Evolutionary conservation across 2,113 vertebrate genomes (phyloP), one percentile per base, ranked within the genome.

Genomic region (Oplegnathus fasciatus): DNA sequence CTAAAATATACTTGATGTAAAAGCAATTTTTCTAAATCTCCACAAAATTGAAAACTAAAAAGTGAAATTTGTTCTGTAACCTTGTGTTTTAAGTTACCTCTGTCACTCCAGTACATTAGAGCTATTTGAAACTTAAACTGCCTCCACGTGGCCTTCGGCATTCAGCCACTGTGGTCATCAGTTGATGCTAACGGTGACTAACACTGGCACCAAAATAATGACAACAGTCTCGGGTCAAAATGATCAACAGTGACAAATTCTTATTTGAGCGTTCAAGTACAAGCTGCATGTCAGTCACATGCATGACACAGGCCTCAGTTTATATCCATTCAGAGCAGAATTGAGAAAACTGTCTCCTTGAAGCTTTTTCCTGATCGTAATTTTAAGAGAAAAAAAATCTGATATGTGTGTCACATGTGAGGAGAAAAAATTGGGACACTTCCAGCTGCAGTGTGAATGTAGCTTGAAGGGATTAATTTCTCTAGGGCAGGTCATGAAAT

Each of bases 391-490:
- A 68, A 54, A 32, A 73, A 54, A 83, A 66, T 52, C 66, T 22
- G 70, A n/a, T 57, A 64, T 62, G 32, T 71, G 24, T 86, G 60
- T 74, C 85, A 72, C 67, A 58, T 60, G 40, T 30, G 55, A 79
- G 46, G 37, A 60, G 42, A 68, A 72, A 58, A 40, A 52, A 70
- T 68, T 82, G 68, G 76, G 76, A 67, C 67, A 71, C 58, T 80
- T 90, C 20, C 37, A 83, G 64, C 46, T 79, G 65, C 80, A 61
- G 58, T 69, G 40, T 62, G 68, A 77, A 60, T 50, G 32, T 64
- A 75, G 58, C 54, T 74, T 62, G 30, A 32, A 75, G 54, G 84
- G 80, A 89, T 83, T 82, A 0, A 58, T 70, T 87, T 88, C 82
- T 83, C 32, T 18, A 5, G 65, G 66, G 71, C 79, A 83, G 62